These are phyloP conservation scores for Harmothoe impar DNA, from an alignment of 2,888 invertebrate genomes.

Conservation along the genomic window DNA sequence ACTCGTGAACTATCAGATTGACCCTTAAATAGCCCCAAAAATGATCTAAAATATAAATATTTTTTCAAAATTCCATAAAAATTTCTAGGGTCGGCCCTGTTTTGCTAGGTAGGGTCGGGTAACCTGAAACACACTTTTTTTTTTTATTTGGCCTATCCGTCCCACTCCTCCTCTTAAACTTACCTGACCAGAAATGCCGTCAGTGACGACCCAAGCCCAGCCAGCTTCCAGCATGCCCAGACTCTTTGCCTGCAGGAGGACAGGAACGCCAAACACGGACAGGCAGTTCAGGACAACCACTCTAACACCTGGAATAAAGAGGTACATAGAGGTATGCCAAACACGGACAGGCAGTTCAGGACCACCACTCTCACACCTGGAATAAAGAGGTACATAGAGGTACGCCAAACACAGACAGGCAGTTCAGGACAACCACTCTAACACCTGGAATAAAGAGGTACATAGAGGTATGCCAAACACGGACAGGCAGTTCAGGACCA, in stretches of 20 bases:
- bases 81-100: no score
- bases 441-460: slow-evolving; percentile 33
- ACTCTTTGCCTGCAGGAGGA: slow-evolving; percentile 62
- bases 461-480: slow-evolving; percentile 39
- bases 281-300: slow-evolving; percentile 66
- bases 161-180: no score
- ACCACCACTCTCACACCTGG: slow-evolving; percentile 64
- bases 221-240: slow-evolving; percentile 64
- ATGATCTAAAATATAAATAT: no score
- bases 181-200: slow-evolving; percentile 60
- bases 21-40: no score
- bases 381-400: background rate
- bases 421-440: slow-evolving; percentile 65
- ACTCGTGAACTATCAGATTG: no score
- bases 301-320: slow-evolving; percentile 52
- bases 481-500: slow-evolving; percentile 64
- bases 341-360: slow-evolving; percentile 61
- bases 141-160: no score
- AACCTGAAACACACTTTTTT: no score
- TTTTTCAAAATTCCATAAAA: no score
- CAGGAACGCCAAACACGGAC: slow-evolving; percentile 13
- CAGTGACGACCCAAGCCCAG: slow-evolving; percentile 65
- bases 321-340: background rate
- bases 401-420: slow-evolving; percentile 39
- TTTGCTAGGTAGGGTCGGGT: no score